These are phyloP conservation scores for Acanthosepion lycidas DNA, from an alignment of 2,888 invertebrate genomes.

Conservation along the genomic window DNA sequence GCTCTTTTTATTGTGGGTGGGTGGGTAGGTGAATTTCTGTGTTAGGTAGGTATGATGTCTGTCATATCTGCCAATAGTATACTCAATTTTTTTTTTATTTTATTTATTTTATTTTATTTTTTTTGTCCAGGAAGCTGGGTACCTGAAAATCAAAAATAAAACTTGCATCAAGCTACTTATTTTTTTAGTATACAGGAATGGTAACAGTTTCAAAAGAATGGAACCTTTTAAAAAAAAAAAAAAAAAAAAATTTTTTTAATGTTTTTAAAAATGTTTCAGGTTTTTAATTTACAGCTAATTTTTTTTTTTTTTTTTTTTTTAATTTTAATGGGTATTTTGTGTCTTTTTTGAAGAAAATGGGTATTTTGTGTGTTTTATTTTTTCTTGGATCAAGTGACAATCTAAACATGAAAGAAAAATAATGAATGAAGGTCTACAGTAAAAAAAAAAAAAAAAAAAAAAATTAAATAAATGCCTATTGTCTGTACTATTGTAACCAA, in stretches of 20 bases:
- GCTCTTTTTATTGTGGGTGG: neutral
- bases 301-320: neutral
- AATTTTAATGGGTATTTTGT: neutral
- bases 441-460: no score
- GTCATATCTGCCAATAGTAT: constrained; percentile 33
- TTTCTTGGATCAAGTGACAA: neutral
- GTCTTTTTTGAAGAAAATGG: no score
- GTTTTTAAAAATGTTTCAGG: no score
- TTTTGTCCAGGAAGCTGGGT: neutral
- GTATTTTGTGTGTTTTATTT: neutral
- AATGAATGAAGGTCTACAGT: no score
- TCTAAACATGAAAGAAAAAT: no score
- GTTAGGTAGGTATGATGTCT: neutral
- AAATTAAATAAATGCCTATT: no score
- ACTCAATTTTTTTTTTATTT: neutral
- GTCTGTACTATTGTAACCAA: no score
- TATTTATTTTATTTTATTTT: no score
- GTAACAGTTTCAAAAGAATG: neutral
- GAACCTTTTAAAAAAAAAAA: no score
- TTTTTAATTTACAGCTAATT: no score
- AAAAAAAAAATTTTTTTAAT: no score
- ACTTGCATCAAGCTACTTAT: neutral
- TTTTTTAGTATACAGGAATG: neutral
- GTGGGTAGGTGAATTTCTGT: neutral
- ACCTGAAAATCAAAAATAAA: neutral